Evolutionary conservation across 1,140 invertebrate genomes (phyloP).

Genomic region (Conopomorpha cramerella): DNA sequence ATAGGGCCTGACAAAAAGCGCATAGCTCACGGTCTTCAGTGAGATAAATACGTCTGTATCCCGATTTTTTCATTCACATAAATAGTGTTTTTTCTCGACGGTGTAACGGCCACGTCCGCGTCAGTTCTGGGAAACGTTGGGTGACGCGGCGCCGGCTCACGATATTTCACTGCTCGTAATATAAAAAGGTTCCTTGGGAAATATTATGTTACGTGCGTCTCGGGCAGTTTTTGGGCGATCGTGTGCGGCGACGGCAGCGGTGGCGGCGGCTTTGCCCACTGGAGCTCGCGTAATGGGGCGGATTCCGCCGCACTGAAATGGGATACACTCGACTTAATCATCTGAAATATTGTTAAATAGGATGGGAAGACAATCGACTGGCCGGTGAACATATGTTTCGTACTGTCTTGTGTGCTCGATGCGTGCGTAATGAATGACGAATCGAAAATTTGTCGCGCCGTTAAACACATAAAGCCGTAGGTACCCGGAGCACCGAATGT

Average conservation of each 20-base stretch:
- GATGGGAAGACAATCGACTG: slow-evolving; percentile 5
- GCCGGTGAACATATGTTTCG: not conserved
- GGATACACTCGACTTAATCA: slow-evolving; percentile 8
- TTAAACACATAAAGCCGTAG: too few species aligned
- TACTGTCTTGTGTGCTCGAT: too few species aligned
- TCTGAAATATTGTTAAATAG: slow-evolving; percentile 9
- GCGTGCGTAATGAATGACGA: too few species aligned
- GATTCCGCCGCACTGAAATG: slow-evolving; percentile 12
- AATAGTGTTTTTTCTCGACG: slow-evolving; percentile 53
- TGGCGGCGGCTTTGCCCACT: slow-evolving; percentile 32
- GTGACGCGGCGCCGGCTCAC: slow-evolving; percentile 43
- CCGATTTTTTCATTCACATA: slow-evolving; percentile 53
- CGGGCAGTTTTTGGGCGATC: slow-evolving; percentile 44
- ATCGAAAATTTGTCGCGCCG: too few species aligned
- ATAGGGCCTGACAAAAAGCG: slow-evolving; percentile 40
- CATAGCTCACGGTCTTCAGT: slow-evolving; percentile 37
- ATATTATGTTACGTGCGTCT: slow-evolving; percentile 59
- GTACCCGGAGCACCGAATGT: too few species aligned
- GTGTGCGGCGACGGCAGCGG: slow-evolving; percentile 23
- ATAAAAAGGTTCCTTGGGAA: slow-evolving; percentile 55
- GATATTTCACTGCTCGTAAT: slow-evolving; percentile 22
- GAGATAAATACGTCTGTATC: slow-evolving; percentile 47
- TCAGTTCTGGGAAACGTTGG: slow-evolving; percentile 46
- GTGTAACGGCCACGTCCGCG: slow-evolving; percentile 49
- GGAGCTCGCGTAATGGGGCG: slow-evolving; percentile 27